Evolutionary conservation across 64 coral and sea anemone species (phyloP), one percentile per base, ranked within the genome.

Genomic region (Hydrozoanthus tunicans): DNA sequence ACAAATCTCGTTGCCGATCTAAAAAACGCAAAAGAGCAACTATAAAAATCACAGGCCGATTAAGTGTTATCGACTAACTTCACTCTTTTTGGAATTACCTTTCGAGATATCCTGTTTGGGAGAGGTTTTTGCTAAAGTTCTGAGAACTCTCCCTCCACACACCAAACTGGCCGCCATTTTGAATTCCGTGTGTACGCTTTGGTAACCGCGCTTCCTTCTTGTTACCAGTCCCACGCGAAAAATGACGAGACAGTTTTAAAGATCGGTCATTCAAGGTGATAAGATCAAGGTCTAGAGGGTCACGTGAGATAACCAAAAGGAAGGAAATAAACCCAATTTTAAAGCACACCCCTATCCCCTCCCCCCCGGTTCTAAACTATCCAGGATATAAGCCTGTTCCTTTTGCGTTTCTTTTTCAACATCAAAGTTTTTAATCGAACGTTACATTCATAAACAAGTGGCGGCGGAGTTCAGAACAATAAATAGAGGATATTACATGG

Each of bases 81-180:
- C 9, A 59, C 23, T 10, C 7, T 60, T 5, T 88, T 6, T 13
- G 60, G 0, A 58, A 59, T 74, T 74, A 88, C 84, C 84, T 88
- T 58, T 74, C 53, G 67, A 88, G 9, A 88, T 59, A 17, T 88
- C 84, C 17, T 88, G 84, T 61, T 88, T 88, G 13, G 67, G 84
- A 13, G 24, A 88, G 4, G 68, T 74, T 88, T 72, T 88, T 73
- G 84, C 84, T 55, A 88, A 59, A 88, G 69, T 88, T 73, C 84
- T 73, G 23, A 88, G 56, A 51, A 88, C 69, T 88, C 68, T 59
- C 23, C 67, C 17, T 88, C 68, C 84, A 88, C 84, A 88, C 69
- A 88, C 84, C 24, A 88, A 6, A 88, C 10, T 88, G 84, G 84
- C 84, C 84, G 84, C 84, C 84, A 88, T 88, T 73, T 88, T 88